Percentiles rank a stretch among this genome's conserved stretches.
These are phyloP conservation scores for Natator depressus DNA, from an alignment of 2,113 vertebrate genomes.

Conservation along the genomic window DNA sequence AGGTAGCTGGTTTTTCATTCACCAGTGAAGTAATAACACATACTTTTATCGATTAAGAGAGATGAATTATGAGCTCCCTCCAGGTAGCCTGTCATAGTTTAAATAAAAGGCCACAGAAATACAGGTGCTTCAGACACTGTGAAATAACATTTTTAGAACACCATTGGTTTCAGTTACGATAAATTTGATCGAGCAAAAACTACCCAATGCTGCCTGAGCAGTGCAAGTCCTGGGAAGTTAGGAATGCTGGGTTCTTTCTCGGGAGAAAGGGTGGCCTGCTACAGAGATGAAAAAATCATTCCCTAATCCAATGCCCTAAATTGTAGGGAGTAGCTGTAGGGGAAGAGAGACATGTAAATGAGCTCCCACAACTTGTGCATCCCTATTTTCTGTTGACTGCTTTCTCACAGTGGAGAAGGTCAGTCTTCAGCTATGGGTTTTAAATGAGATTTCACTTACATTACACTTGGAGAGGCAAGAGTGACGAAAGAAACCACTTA, in stretches of 20 bases:
- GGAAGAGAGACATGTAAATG: neutral
- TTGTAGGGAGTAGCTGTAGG: neutral
- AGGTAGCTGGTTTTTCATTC: slow-evolving; percentile 25
- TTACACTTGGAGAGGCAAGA: neutral
- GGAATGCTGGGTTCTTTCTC: neutral
- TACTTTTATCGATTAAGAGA: slow-evolving; percentile 29
- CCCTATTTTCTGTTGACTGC: neutral
- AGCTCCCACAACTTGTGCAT: rapidly evolving
- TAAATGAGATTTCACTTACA: neutral
- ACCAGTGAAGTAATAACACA: neutral
- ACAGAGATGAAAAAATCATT: neutral
- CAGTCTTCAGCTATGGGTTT: neutral
- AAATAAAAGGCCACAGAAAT: slow-evolving; percentile 25
- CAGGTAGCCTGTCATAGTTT: neutral
- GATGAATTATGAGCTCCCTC: neutral
- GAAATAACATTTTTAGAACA: slow-evolving; percentile 30
- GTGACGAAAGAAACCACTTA: neutral
- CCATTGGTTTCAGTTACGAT: neutral
- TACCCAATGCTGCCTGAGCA: neutral
- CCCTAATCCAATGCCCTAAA: neutral
- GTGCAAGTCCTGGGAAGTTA: neutral
- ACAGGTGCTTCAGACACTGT: slow-evolving; percentile 12
- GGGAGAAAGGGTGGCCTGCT: neutral
- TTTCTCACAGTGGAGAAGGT: neutral
- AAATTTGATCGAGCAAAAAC: slow-evolving; percentile 11